Evolutionary conservation across 2,888 invertebrate genomes (phyloP).

Genomic region (Lasius fuliginosus): DNA sequence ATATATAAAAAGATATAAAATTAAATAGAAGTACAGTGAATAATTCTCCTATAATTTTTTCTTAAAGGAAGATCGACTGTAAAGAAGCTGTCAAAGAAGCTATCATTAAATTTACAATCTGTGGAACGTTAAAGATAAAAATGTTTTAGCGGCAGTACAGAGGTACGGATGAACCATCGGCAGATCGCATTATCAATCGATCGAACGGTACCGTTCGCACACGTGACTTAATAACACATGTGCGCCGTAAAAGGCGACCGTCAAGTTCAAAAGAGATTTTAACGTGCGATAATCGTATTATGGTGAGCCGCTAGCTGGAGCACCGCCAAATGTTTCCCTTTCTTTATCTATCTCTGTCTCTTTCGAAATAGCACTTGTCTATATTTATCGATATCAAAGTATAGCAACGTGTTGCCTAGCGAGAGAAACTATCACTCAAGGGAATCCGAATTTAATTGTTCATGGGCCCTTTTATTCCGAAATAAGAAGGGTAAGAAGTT

Average conservation of each 20-base stretch:
- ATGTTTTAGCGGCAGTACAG: background rate
- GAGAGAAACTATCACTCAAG: background rate
- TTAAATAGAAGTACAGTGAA: constrained; percentile 8
- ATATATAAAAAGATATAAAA: background rate
- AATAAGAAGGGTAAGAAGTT: background rate
- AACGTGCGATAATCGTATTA: constrained; percentile 49
- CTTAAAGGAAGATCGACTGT: background rate
- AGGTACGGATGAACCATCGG: background rate
- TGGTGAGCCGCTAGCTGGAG: constrained; percentile 40
- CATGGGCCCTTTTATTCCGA: background rate
- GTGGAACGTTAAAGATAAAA: background rate
- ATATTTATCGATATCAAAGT: constrained; percentile 26
- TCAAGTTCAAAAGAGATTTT: constrained; percentile 55
- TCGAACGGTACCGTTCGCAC: constrained; percentile 46
- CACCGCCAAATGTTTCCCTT: background rate
- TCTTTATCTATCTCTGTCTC: constrained; percentile 8
- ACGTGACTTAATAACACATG: background rate
- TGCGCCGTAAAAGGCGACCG: background rate
- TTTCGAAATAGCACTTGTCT: background rate
- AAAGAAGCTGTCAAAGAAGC: background rate
- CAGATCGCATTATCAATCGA: constrained; percentile 11
- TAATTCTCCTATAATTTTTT: background rate
- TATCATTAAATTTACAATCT: constrained; percentile 15
- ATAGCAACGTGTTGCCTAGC: background rate
- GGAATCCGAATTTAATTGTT: background rate